These are phyloP conservation scores for Muschampia plurimacula DNA, from an alignment of 2,888 invertebrate genomes.

Conservation along the genomic window DNA sequence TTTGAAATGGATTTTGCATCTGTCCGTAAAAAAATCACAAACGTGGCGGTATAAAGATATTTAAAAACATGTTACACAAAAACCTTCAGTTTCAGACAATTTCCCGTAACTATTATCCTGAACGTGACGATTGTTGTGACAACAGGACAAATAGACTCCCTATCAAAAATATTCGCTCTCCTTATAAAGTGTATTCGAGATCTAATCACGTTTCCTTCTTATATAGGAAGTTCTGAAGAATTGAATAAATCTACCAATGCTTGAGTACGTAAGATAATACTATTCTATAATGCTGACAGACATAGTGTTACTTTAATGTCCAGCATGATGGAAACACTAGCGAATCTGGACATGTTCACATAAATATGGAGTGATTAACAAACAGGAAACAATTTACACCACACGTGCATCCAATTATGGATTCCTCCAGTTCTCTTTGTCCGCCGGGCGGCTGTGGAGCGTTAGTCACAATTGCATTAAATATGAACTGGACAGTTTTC, in stretches of 20 bases:
- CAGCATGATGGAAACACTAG: not conserved
- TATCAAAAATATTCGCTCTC: not conserved
- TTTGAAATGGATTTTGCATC: no score
- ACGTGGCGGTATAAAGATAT: not conserved
- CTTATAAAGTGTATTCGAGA: not conserved
- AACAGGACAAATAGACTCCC: not conserved
- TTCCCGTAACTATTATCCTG: not conserved
- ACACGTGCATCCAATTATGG: slow-evolving; percentile 30
- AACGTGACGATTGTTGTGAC: not conserved
- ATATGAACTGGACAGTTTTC: slow-evolving; percentile 32
- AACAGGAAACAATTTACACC: slow-evolving; percentile 11
- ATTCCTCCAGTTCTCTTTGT: slow-evolving; percentile 32
- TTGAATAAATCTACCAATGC: not conserved
- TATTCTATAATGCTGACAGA: not conserved
- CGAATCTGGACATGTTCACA: slow-evolving; percentile 13
- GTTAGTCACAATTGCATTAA: slow-evolving; percentile 31
- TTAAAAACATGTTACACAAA: no score
- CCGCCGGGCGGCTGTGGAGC: not conserved
- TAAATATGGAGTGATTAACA: slow-evolving; percentile 25
- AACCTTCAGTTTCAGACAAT: no score
- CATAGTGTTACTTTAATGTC: slow-evolving; percentile 1
- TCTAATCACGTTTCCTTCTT: slow-evolving; percentile 5
- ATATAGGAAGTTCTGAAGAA: not conserved
- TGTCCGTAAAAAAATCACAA: not conserved
- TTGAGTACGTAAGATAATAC: not conserved